These are phyloP conservation scores for Formicarius rufipectus DNA, from an alignment of 2,113 vertebrate species.

Conservation along the genomic window DNA sequence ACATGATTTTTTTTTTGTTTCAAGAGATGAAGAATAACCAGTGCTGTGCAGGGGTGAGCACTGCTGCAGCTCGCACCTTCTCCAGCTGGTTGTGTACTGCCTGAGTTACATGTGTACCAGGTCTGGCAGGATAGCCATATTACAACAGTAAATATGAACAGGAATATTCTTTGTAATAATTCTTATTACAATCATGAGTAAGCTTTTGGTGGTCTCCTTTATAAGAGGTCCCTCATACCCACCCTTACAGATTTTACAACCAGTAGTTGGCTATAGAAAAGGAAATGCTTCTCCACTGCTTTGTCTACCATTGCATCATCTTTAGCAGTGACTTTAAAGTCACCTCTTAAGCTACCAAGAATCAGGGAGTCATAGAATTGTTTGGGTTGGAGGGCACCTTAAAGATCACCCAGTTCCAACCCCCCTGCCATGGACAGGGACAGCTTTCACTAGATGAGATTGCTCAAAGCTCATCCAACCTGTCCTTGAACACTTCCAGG, in stretches of 20 bases:
- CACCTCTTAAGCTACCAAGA: neutral
- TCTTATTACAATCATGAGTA: neutral
- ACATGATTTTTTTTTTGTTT: neutral
- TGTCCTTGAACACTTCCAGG: neutral
- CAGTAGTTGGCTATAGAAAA: neutral
- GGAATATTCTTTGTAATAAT: neutral
- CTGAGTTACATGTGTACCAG: accelerated
- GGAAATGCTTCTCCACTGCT: neutral
- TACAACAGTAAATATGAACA: neutral
- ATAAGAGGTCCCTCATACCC: neutral
- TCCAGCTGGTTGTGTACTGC: neutral
- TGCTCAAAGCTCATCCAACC: neutral
- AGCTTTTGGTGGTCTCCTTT: neutral
- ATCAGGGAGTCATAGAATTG: neutral
- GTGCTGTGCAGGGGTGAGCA: neutral
- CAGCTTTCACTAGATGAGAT: neutral
- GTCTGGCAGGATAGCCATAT: neutral
- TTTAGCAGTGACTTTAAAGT: neutral
- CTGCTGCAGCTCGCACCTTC: neutral
- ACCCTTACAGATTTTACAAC: neutral
- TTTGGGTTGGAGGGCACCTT: neutral
- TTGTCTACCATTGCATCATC: neutral
- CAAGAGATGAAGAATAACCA: neutral
- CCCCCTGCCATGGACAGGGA: neutral
- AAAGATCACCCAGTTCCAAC: neutral